Evolutionary conservation across 2,113 vertebrate species (phyloP).

Genomic region (Lepisosteus oculatus): DNA sequence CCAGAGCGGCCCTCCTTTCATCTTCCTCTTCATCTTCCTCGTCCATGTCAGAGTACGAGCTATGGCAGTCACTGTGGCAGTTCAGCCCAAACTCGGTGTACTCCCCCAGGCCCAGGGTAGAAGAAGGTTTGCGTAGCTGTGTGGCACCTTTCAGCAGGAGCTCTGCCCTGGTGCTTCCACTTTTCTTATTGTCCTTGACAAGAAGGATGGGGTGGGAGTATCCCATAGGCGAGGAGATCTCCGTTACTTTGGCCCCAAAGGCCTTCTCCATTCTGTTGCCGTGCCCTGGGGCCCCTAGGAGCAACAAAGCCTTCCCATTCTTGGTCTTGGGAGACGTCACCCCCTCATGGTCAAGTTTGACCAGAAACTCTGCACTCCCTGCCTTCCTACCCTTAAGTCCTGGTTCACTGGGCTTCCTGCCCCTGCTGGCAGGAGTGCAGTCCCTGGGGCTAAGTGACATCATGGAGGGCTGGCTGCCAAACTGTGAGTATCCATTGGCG

Average conservation of each 20-base stretch:
- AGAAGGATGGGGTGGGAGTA: constrained; percentile 77
- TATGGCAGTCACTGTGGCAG: constrained; percentile 87
- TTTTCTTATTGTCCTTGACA: constrained; percentile 83
- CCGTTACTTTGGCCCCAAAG: constrained; percentile 62
- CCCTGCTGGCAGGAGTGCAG: constrained; percentile 64
- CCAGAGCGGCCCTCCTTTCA: constrained; percentile 45
- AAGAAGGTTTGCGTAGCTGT: constrained; percentile 71
- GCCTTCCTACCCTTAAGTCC: constrained; percentile 66
- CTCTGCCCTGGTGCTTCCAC: constrained; percentile 68
- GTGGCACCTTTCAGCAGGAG: constrained; percentile 77
- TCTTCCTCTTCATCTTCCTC: constrained; percentile 84
- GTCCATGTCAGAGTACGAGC: constrained; percentile 86
- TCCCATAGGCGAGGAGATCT: constrained; percentile 62
- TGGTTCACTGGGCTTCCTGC: constrained; percentile 68
- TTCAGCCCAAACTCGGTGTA: constrained; percentile 74
- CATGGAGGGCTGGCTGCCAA: constrained; percentile 65
- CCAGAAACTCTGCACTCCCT: constrained; percentile 72
- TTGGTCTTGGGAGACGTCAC: constrained; percentile 96
- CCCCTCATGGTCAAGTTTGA: constrained; percentile 95
- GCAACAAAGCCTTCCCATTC: constrained; percentile 82
- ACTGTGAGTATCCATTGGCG: constrained; percentile 86
- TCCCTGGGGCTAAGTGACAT: constrained; percentile 63
- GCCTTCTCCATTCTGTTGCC: constrained; percentile 58
- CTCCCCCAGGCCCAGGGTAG: constrained; percentile 51
- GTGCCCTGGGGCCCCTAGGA: constrained; percentile 47